Conservation (phyloP, 2,888 invertebrate genomes). For the Spisula solida region DNA sequence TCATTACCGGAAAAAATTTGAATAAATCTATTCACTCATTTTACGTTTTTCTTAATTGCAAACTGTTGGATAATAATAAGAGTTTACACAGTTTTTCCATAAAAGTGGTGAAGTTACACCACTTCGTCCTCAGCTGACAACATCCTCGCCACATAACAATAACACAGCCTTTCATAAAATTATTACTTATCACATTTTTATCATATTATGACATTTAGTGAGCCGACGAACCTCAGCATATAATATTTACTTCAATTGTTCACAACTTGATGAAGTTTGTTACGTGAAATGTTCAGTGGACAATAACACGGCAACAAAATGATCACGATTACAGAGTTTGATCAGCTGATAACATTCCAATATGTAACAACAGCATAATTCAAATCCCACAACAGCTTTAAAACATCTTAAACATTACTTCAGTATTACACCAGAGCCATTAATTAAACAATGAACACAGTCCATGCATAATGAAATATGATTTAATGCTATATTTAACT, state of each 20-base stretch:
- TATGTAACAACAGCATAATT: background rate
- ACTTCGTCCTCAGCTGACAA: background rate
- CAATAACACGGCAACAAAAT: background rate
- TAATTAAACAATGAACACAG: slow-evolving; percentile 1
- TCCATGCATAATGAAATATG: background rate
- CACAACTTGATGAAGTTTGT: background rate
- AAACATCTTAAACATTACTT: background rate
- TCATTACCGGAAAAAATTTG: background rate
- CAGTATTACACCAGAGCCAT: background rate
- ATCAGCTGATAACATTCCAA: background rate
- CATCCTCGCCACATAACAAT: background rate
- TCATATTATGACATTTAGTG: slow-evolving; percentile 8
- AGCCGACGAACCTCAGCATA: background rate
- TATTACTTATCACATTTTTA: slow-evolving; percentile 13
- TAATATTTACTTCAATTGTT: background rate
- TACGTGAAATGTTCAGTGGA: background rate
- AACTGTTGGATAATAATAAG: background rate
- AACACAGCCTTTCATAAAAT: slow-evolving; percentile 12
- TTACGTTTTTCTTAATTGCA: background rate
- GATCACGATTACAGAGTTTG: background rate
- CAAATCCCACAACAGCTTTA: background rate
- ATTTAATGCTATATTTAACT: slow-evolving; percentile 7
- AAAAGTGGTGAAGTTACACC: background rate
- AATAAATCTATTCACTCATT: slow-evolving; percentile 6
- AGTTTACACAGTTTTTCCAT: background rate